These are phyloP conservation scores for Patella pellucida DNA, from an alignment of 2,888 invertebrate species.

Conservation along the genomic window DNA sequence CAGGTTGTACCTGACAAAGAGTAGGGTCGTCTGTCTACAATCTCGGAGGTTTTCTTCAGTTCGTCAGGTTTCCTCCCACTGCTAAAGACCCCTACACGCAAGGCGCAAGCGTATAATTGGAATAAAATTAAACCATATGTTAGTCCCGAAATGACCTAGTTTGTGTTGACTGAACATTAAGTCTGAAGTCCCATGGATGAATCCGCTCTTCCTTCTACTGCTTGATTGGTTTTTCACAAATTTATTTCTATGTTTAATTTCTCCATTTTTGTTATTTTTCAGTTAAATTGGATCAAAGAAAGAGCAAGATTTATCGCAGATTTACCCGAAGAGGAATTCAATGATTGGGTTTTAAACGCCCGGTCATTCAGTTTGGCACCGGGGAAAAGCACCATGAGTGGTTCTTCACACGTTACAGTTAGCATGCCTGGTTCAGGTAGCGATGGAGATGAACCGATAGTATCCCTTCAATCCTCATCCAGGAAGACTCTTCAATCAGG, in stretches of 20 bases:
- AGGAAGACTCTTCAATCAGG: conserved; percentile 12
- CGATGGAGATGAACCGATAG: conserved; percentile 19
- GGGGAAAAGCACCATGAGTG: conserved; percentile 31
- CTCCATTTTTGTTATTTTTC: conserved; percentile 31
- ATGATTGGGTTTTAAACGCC: conserved; percentile 53
- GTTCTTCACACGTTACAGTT: conserved; percentile 14
- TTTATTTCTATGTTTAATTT: neutral
- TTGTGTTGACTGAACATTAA: no score
- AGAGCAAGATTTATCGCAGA: conserved; percentile 54
- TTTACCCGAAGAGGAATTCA: conserved; percentile 56
- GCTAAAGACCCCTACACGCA: no score
- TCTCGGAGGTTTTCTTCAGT: no score
- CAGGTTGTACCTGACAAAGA: no score
- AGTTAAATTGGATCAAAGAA: conserved; percentile 58
- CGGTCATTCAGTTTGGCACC: conserved; percentile 58
- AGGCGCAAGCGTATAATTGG: no score
- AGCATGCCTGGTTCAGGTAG: conserved; percentile 16
- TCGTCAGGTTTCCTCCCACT: no score
- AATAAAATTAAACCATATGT: no score
- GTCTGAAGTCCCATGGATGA: no score
- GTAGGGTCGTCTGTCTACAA: no score
- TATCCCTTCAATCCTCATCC: conserved; percentile 1
- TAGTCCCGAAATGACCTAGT: no score
- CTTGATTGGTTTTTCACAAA: neutral
- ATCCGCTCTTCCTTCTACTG: no score